These are phyloP conservation scores for Diadumene lineata DNA, from an alignment of 92 coral and sea anemone genomes.

Conservation along the genomic window DNA sequence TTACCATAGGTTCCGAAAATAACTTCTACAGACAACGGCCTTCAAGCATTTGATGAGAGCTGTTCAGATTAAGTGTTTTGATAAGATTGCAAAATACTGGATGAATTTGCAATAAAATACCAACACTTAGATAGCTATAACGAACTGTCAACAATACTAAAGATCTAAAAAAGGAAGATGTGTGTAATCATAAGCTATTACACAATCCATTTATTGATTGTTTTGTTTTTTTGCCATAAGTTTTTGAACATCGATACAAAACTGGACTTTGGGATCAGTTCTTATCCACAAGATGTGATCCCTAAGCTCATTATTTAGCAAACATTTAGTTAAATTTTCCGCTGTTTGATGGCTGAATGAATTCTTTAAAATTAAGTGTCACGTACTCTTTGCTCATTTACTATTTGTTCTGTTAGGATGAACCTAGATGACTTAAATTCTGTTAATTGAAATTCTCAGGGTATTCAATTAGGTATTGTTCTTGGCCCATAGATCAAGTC, in stretches of 20 bases:
- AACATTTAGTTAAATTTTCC: background rate
- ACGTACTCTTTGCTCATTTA: background rate
- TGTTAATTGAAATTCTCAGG: background rate
- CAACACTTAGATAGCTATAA: too few species aligned
- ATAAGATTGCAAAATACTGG: background rate
- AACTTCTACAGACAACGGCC: background rate
- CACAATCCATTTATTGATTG: too few species aligned
- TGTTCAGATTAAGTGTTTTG: background rate
- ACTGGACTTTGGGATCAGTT: background rate
- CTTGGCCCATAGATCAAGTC: background rate
- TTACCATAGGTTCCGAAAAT: background rate
- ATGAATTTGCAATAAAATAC: background rate
- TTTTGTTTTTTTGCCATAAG: too few species aligned
- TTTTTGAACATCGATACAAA: too few species aligned
- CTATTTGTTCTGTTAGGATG: background rate
- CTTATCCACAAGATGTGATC: background rate
- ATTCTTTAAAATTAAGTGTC: background rate
- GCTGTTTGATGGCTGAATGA: background rate
- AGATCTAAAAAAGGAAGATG: too few species aligned
- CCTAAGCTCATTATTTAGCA: background rate
- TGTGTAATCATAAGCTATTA: too few species aligned
- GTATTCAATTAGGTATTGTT: slow-evolving; percentile 3
- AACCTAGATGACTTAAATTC: background rate
- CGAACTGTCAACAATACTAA: too few species aligned
- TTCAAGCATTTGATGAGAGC: background rate